These are phyloP conservation scores for Mellivora capensis DNA, from an alignment of 2,113 vertebrate genomes.

Conservation along the genomic window DNA sequence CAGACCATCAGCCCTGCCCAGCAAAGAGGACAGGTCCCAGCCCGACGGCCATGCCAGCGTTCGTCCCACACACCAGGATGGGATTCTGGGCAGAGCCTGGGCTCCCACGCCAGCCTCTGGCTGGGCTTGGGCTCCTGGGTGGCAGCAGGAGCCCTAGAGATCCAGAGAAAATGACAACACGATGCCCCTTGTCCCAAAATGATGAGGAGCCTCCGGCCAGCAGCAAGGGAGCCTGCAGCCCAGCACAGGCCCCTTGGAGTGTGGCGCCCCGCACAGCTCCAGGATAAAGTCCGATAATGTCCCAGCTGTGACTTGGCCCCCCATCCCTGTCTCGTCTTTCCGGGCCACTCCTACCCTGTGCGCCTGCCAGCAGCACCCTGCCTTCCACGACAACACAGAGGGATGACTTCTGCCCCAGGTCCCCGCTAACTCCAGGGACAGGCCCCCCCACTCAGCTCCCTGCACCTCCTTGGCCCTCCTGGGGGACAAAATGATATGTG, in stretches of 20 bases:
- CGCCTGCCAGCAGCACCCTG: background rate
- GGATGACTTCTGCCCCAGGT: no score
- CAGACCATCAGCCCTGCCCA: background rate
- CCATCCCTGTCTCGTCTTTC: background rate
- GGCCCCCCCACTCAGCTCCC: background rate
- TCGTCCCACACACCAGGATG: no score
- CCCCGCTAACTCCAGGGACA: background rate
- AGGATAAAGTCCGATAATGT: background rate
- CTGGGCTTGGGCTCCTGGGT: background rate
- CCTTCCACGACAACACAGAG: accelerated
- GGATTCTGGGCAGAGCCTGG: background rate
- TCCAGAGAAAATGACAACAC: background rate
- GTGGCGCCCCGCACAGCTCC: accelerated
- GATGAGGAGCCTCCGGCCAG: background rate
- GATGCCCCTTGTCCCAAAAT: accelerated
- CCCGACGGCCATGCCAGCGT: no score
- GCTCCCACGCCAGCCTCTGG: background rate
- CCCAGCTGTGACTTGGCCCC: background rate
- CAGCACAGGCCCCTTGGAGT: accelerated
- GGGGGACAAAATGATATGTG: accelerated
- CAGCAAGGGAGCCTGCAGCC: accelerated
- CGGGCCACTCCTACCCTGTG: background rate
- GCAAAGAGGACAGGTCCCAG: background rate
- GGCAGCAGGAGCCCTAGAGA: background rate
- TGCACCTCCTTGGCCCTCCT: background rate